Conservation (phyloP, 2,113 vertebrate genomes). For the Microcebus ravelobensis region DNA sequence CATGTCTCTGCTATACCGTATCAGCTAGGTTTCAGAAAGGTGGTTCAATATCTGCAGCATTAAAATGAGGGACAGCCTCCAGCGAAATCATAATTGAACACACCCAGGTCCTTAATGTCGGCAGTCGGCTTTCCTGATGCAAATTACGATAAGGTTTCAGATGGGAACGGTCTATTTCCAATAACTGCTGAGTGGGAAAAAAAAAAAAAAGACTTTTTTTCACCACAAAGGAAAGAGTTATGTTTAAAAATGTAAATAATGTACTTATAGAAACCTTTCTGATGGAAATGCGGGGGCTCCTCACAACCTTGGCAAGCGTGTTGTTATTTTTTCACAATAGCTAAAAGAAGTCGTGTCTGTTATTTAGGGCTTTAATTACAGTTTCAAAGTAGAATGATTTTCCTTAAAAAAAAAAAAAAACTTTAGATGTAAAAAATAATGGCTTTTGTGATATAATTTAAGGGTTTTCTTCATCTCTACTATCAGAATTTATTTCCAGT, state of each 20-base stretch:
- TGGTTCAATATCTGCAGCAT: slow-evolving; percentile 82
- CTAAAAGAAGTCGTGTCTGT: slow-evolving; percentile 76
- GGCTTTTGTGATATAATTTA: slow-evolving; percentile 76
- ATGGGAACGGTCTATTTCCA: slow-evolving; percentile 81
- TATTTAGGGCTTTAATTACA: slow-evolving; percentile 86
- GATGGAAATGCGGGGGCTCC: slow-evolving; percentile 85
- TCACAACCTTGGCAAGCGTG: slow-evolving; percentile 75
- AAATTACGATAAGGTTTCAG: slow-evolving; percentile 83
- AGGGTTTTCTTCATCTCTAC: slow-evolving; percentile 73
- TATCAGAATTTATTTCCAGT: slow-evolving; percentile 57
- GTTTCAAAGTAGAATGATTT: slow-evolving; percentile 83
- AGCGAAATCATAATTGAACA: slow-evolving; percentile 84
- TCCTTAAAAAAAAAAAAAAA: slow-evolving; percentile 63
- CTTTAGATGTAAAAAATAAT: slow-evolving; percentile 81
- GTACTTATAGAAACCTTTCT: slow-evolving; percentile 84
- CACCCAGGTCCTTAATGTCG: slow-evolving; percentile 83
- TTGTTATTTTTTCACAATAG: slow-evolving; percentile 77
- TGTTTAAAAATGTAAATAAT: slow-evolving; percentile 87
- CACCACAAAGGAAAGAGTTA: slow-evolving; percentile 83
- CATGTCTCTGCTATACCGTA: slow-evolving; percentile 71
- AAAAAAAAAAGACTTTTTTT: slow-evolving; percentile 51
- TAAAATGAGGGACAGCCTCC: slow-evolving; percentile 84
- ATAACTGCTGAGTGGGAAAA: slow-evolving; percentile 75
- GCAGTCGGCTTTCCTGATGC: slow-evolving; percentile 83
- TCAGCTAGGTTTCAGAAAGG: slow-evolving; percentile 83